Percentiles rank a stretch among this genome's conserved stretches.
phyloP scores from a whole-genome alignment of 23 tunicate genomes.

The Trididemnum nubilum region DNA sequence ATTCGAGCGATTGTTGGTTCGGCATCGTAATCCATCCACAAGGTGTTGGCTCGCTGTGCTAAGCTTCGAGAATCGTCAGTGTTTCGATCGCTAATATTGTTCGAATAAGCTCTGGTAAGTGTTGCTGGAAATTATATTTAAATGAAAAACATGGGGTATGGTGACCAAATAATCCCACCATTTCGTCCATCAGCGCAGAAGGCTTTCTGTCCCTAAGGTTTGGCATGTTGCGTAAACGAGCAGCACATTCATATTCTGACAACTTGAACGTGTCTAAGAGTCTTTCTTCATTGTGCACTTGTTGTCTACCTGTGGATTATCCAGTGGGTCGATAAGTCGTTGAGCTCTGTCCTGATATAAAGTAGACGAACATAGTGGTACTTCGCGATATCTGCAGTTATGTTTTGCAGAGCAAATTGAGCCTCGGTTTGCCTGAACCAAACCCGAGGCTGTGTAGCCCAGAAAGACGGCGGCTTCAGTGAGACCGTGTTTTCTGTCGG shows the following conservation, averaged over 20 bases:
- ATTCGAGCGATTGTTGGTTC: background rate
- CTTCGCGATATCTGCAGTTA: background rate
- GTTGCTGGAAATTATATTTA: background rate
- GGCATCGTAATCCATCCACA: background rate
- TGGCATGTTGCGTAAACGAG: background rate
- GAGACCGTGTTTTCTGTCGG: background rate
- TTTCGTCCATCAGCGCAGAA: background rate
- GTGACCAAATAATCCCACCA: background rate
- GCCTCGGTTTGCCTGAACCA: background rate
- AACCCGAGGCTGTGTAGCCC: background rate
- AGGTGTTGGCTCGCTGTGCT: background rate
- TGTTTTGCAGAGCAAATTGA: background rate
- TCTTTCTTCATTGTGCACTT: background rate
- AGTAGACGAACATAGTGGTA: background rate
- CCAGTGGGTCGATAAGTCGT: background rate
- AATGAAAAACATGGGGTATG: background rate
- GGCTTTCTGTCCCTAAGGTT: background rate
- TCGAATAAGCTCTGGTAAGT: background rate
- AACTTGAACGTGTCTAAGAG: background rate
- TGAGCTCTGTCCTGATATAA: background rate
- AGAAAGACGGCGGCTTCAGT: background rate
- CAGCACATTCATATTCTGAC: background rate
- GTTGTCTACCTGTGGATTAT: background rate
- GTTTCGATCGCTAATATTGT: background rate
- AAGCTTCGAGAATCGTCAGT: background rate